Conservation (phyloP, 1,140 invertebrate genomes). For the Mya arenaria region DNA sequence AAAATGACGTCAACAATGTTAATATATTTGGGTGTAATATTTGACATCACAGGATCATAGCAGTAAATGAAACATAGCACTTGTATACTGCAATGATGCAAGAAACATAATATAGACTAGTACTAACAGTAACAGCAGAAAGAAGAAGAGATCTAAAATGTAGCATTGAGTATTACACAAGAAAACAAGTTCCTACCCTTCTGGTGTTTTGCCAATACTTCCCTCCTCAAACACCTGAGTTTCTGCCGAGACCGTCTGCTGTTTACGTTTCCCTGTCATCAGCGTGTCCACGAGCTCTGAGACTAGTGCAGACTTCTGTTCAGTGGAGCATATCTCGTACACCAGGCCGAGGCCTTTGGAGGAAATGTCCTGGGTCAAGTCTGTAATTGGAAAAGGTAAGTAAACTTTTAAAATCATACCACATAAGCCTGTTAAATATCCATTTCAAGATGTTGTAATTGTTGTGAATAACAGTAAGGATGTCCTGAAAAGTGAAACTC, state of each 20-base stretch:
- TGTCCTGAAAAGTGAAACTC: too few relatives aligned
- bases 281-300: slow-evolving; percentile 91
- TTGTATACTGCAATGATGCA: too few relatives aligned
- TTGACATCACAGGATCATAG: too few relatives aligned
- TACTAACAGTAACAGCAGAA: too few relatives aligned
- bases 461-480: neutral
- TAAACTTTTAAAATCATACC: neutral
- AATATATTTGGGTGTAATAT: too few relatives aligned
- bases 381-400: slow-evolving; percentile 68
- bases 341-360: slow-evolving; percentile 94
- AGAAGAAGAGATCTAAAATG: too few relatives aligned
- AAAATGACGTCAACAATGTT: too few relatives aligned
- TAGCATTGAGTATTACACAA: too few relatives aligned
- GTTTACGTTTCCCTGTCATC: slow-evolving; percentile 87
- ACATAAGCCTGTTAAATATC: neutral
- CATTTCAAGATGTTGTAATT: neutral
- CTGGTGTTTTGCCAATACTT: slow-evolving; percentile 90
- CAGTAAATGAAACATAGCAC: too few relatives aligned
- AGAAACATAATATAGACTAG: too few relatives aligned
- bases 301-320: slow-evolving; percentile 88
- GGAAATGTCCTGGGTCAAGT: slow-evolving; percentile 93
- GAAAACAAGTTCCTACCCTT: too few relatives aligned
- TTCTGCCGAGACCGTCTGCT: slow-evolving; percentile 88
- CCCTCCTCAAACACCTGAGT: slow-evolving; percentile 95
- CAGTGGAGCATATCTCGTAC: slow-evolving; percentile 88